Conservation (phyloP, 2,888 invertebrate genomes). For the Lithosia quadra region DNA sequence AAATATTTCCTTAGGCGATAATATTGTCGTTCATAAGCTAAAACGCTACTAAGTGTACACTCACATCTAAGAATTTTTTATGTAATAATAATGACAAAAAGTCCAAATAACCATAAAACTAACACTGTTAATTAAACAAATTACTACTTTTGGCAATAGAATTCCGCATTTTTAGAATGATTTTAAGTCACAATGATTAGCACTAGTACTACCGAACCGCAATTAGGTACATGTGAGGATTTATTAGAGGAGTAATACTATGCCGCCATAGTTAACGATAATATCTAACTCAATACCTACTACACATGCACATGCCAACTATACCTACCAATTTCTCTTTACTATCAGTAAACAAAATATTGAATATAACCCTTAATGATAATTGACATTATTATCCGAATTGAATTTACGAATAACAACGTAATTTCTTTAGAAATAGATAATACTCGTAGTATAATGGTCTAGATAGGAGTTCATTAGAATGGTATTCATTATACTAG, state of each 20-base stretch:
- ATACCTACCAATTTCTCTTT: not conserved
- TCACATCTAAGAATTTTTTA: too few species aligned
- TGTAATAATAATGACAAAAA: too few species aligned
- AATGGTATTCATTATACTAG: constrained; percentile 2
- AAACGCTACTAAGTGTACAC: too few species aligned
- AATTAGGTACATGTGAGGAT: too few species aligned
- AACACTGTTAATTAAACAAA: not conserved
- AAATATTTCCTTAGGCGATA: too few species aligned
- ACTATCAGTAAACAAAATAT: not conserved
- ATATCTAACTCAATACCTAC: not conserved
- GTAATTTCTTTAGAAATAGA: not conserved
- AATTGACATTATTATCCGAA: not conserved
- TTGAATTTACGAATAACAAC: not conserved
- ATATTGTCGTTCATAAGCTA: too few species aligned
- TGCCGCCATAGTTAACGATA: not conserved
- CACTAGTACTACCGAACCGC: too few species aligned
- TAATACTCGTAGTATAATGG: not conserved
- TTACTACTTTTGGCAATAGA: not conserved
- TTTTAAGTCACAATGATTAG: too few species aligned
- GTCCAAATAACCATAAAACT: not conserved
- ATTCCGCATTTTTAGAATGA: too few species aligned
- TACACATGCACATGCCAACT: too few species aligned
- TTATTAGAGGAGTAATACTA: too few species aligned
- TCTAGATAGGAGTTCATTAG: not conserved
- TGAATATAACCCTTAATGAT: constrained; percentile 2